A percentile compares a stretch with the other conserved stretches of the same genome.
Conservation (phyloP, 2,888 invertebrate species). For the Leptinotarsa juncta region DNA sequence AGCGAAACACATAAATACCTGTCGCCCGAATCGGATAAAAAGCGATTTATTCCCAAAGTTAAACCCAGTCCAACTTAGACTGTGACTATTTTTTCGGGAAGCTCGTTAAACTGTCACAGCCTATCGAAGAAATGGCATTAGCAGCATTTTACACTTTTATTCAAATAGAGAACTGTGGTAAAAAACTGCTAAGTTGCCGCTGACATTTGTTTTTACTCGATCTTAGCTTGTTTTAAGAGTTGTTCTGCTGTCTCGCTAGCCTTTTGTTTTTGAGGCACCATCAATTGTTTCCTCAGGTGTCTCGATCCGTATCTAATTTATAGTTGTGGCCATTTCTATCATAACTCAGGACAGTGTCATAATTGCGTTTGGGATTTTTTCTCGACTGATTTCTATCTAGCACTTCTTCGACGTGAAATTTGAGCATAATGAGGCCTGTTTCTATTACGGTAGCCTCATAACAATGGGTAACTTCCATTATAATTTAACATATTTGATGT, state of each 20-base stretch:
- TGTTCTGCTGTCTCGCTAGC: constrained; percentile 51
- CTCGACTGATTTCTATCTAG: constrained; percentile 56
- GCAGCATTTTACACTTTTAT: constrained; percentile 59
- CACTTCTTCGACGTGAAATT: constrained; percentile 53
- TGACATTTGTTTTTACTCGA: constrained; percentile 63
- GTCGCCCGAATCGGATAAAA: constrained; percentile 63
- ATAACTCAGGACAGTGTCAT: constrained; percentile 60
- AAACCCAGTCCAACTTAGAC: constrained; percentile 51
- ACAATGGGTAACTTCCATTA: constrained; percentile 50
- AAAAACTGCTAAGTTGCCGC: constrained; percentile 60
- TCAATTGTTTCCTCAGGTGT: constrained; percentile 64
- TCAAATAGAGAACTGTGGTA: constrained; percentile 53
- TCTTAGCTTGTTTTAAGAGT: constrained; percentile 55
- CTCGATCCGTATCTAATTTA: constrained; percentile 64
- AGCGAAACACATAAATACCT: constrained; percentile 61
- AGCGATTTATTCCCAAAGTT: constrained; percentile 63
- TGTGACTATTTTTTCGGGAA: constrained; percentile 43
- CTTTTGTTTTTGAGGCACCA: constrained; percentile 51
- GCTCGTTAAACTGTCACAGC: constrained; percentile 44
- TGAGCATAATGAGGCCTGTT: constrained; percentile 52
- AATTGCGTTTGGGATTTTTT: constrained; percentile 60
- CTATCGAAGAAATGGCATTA: constrained; percentile 56
- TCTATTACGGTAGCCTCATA: constrained; percentile 47
- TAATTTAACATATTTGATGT: constrained; percentile 42
- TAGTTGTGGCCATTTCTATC: constrained; percentile 53